Base-by-base conservation (phyloP, 2,797 vertebrate species). In the Molossus molossus region DNA sequence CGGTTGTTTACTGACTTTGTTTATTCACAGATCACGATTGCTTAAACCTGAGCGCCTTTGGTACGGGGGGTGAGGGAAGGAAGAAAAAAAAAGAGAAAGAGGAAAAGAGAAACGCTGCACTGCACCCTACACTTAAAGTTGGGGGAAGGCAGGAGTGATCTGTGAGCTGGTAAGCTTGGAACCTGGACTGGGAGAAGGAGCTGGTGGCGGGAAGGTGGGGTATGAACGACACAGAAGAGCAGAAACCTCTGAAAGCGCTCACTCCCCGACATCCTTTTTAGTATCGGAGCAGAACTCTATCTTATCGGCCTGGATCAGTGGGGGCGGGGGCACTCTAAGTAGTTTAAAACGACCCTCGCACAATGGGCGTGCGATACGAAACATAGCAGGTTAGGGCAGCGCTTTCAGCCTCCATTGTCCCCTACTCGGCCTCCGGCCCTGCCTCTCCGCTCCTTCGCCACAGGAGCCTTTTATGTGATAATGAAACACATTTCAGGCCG, bases 11-110 rank as follows among this genome's bases (percentile, higher is more conserved):
- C 99, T 99, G 98, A 97, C 99, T 99, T 98, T 99, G 99, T 99
- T 99, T 99, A 99, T 99, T 99, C 99, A 98, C 99, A 99, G 99
- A 99, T 99, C 99, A 99, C 97, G 98, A 97, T 98, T 99, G 98
- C 99, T 99, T 99, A 99, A 99, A 98, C 96, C 95, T 50, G 95
- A 95, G 67, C 89, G 93, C 84, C 21, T 95, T 97, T 67, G 87
- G 84, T 60, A 67, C 2, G 48, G 92, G 12, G 17, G 7, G 6
- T 0, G 53, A 21, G 18, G n/a, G n/a, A 15, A 37, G n/a, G 91
- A 70, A 89, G 80, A 53, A 58, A 80, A 73, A 73, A 9, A n/a
- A 23, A 48, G 83, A 72, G 13, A 13, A 23, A 0, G 55, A 37
- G 79, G n/a, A 18, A 50, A 75, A 73, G 73, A 70, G 65, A 81